Base-by-base conservation (phyloP, 2,888 invertebrate species). In the Rhyacophila evoluta region DNA sequence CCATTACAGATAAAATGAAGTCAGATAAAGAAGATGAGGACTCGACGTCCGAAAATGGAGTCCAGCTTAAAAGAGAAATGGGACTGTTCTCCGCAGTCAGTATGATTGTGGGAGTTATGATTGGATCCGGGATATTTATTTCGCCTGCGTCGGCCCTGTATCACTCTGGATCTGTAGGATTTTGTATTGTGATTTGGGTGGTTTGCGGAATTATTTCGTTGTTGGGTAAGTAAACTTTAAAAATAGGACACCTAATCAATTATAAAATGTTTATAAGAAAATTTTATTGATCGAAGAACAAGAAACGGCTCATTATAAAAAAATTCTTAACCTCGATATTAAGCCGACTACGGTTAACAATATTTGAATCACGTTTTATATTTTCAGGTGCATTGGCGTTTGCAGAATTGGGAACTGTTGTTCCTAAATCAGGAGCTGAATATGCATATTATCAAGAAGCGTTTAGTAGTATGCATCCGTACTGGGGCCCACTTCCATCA, bases 101-200 rank as follows among this genome's bases (percentile, higher is more conserved):
- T 85, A 91, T 96, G 83, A 96, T 97, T 82, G 91, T 96, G 10
- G 95, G 96, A 74, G 95, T 96, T 3, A 96, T 96, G 96, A 96
- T 97, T 82, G 97, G 96, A 67, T 96, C 96, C 6, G 97, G 97
- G 74, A 95, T 97, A 81, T 97, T 97, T 85, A 93, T 97, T 4
- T 95, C 96, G 0, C 95, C 97, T 1, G 92, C 94, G 2, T 93
- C 93, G 4, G 96, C 96, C 0, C 87, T 96, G 36, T 87, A 91
- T 83, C 91, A 93, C 83, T 93, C 95, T 0, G 96, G 96, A 38
- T 96, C 96, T 4, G 92, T 96, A 1, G 96, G 93, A 1, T 88
- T 95, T 84, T 94, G 95, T 83, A 87, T 97, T 4, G 87, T 95
- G 28, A 90, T 96, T 74, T 97, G 97, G 97, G 88, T 91, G 1